phyloP scores from a whole-genome alignment of 2,888 invertebrate species.

The Hydraecia micacea region DNA sequence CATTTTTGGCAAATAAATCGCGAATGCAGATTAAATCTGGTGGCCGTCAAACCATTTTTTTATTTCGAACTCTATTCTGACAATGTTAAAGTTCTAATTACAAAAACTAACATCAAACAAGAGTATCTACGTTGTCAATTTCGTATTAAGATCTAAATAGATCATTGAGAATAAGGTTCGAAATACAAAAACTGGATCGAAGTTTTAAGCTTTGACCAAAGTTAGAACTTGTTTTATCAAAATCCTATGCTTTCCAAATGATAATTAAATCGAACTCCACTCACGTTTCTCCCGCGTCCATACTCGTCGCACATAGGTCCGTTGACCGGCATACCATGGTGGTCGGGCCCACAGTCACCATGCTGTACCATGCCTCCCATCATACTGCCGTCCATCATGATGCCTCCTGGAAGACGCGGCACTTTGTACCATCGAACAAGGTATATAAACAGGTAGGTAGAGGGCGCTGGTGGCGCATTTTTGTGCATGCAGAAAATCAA shows the following conservation, averaged over 20 bases:
- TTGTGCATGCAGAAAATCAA: conserved; percentile 24
- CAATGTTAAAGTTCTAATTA: too few relatives aligned
- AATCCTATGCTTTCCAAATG: background rate
- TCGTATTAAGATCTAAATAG: too few relatives aligned
- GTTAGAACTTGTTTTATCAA: background rate
- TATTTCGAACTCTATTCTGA: too few relatives aligned
- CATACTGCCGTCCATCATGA: conserved; percentile 89
- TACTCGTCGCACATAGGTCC: conserved; percentile 89
- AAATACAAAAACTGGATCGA: background rate
- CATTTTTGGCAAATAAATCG: too few relatives aligned
- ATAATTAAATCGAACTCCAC: conserved; percentile 61
- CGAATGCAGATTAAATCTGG: too few relatives aligned
- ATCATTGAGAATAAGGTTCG: background rate
- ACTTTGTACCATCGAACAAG: conserved; percentile 66
- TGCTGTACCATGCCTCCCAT: conserved; percentile 85
- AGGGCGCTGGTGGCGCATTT: conserved; percentile 30
- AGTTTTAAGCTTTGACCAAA: background rate
- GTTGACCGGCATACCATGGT: conserved; percentile 84
- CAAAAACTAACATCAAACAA: too few relatives aligned
- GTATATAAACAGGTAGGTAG: conserved; percentile 51
- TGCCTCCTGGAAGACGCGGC: conserved; percentile 81
- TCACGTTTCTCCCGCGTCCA: conserved; percentile 84
- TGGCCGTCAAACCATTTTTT: too few relatives aligned
- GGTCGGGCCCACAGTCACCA: conserved; percentile 86
- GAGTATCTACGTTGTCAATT: too few relatives aligned